Base-by-base conservation (phyloP, 1,140 invertebrate species). In the Drosophila athabasca region DNA sequence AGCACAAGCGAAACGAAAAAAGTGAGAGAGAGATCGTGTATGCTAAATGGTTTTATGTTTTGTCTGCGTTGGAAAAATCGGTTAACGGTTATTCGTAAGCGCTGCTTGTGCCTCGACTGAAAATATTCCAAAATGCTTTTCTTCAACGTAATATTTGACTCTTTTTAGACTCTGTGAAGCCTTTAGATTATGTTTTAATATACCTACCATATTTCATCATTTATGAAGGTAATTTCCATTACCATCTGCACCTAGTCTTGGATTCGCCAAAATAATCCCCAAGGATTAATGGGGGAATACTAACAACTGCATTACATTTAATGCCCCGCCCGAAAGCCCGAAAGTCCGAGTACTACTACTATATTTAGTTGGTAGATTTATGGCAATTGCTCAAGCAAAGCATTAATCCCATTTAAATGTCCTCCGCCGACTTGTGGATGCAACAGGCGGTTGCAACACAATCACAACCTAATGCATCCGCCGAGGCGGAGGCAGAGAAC, bases 401-500 rank as follows among this genome's bases (percentile, higher is more conserved):
- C 68, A 61, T 71, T 71, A 71, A 71, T 71, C 71, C 49, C 55
- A 61, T 71, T 71, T 71, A 71, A 71, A 71, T 26, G 26, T 39
- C 3, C 35, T 22, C 55, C 68, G 57, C 55, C 68, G 57, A 43
- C 68, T 71, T 71, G 61, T 72, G 67, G 35, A 71, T 71, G 61
- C 68, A 71, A 71, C 68, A 71, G 67, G 68, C 55, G 73, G 73
- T 66, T 76, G 73, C 62, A 81, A 44, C 82, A 73, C 80, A 85
- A 85, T 85, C 54, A 67, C 51, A 66, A 51, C 45, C 48, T 81
- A 70, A 77, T 85, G 69, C 82, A 81, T 78, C 77, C 80, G 74
- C 65, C 48, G 15, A 51, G 35, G 1, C 11, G 2, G 11, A 39
- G 35, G 11, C 3, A 4, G 35, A 39, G 3, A 39, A 3, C 26